Base-by-base conservation (phyloP, 1,140 invertebrate species). In the Aphaenogaster floridana region DNA sequence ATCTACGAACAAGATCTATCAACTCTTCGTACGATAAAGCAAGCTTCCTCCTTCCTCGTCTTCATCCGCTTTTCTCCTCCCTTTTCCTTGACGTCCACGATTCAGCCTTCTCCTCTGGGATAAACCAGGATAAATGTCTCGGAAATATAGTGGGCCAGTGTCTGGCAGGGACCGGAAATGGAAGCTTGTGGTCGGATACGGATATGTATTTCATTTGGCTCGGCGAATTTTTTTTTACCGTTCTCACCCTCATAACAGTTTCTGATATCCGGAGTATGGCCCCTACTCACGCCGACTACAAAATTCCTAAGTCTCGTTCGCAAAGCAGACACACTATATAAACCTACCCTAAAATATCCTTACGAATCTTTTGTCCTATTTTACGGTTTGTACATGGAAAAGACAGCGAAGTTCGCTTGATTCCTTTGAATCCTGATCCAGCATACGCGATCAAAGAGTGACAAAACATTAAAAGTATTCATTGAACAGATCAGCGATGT, bases 81-180 rank as follows among this genome's bases (percentile, higher is more conserved):
- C 8, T 66, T 64, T 59, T 61, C 36, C 63, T 86, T 28, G 34
- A 80, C 45, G 17, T 74, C 17, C 63, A 79, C 89, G 87, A 88
- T 87, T 85, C 74, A 59, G 63, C 80, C 39, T 61, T 79, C 74
- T 92, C 89, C 88, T 90, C 79, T 85, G 57, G 95, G 95, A 95
- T 95, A 96, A 96, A 95, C 93, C 91, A 93, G 95, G 95, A 96
- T 96, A 96, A 96, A 96, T 94, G 93, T 94, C 93, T 94, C 95
- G 95, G 95, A 96, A 96, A 96, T 96, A 96, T 94, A 95, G 94
- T 83, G 78, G 87, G 80, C 93, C 90, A 92, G 91, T 93, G 93
- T 94, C 93, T 93, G 92, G 94, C 90, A 93, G 93, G 89, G 88
- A 94, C 93, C 95, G 96, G 96, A 96, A 96, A 96, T 96, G 93